Evolutionary conservation across 2,797 vertebrate species (phyloP).

Genomic region (Intellagama lesueurii): DNA sequence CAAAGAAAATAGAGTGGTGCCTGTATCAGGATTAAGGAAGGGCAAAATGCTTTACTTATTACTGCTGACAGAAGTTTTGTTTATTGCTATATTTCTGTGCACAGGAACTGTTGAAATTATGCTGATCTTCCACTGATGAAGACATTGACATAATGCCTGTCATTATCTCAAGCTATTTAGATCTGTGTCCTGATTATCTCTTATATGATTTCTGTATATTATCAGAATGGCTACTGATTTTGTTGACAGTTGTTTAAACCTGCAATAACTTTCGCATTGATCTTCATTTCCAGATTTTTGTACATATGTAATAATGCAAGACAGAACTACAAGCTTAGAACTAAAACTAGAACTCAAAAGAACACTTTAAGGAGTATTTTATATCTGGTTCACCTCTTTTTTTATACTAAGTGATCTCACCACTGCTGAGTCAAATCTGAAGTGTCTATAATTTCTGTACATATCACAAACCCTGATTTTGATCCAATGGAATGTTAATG

Average conservation of each 20-base stretch:
- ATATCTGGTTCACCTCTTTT: not conserved
- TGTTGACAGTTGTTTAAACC: not conserved
- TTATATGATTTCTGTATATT: not conserved
- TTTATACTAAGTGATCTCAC: not conserved
- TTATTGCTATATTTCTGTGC: conserved; percentile 12
- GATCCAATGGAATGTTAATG: not conserved
- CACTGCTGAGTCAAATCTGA: not conserved
- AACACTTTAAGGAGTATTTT: not conserved
- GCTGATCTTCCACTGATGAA: not conserved
- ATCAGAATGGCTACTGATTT: conserved; percentile 10
- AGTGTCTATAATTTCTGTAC: not conserved
- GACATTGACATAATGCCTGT: not conserved
- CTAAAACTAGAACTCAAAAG: not conserved
- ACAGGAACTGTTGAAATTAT: not conserved
- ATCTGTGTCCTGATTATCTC: conserved; percentile 2
- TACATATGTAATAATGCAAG: not conserved
- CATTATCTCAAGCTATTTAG: conserved; percentile 1
- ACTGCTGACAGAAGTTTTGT: not conserved
- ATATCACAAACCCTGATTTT: not conserved
- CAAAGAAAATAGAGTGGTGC: not conserved
- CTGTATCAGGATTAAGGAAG: conserved; percentile 9
- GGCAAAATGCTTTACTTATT: not conserved
- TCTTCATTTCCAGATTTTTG: not conserved
- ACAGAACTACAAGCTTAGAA: not conserved
- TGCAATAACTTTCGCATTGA: not conserved